These are phyloP conservation scores for Trogon surrucura DNA, from an alignment of 2,113 vertebrate species.

Conservation along the genomic window DNA sequence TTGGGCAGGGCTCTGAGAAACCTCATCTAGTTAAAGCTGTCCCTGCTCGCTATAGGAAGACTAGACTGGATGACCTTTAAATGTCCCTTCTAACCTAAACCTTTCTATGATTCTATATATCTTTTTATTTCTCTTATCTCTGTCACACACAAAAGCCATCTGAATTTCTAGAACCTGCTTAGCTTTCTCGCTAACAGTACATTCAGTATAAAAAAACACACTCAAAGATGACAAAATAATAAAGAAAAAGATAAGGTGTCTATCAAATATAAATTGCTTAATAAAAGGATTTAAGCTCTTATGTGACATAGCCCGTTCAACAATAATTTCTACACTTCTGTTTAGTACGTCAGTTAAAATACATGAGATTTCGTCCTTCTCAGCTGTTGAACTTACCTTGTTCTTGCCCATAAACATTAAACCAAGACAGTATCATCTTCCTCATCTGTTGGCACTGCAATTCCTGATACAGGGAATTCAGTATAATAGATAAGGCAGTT, in stretches of 20 bases:
- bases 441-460: background rate
- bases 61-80: too few species aligned
- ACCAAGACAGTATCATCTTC: background rate
- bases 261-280: background rate
- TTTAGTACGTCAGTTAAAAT: background rate
- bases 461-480: background rate
- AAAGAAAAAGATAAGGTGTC: accelerated
- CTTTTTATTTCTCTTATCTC: background rate
- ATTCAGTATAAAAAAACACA: background rate
- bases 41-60: too few species aligned
- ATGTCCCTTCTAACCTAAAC: too few species aligned
- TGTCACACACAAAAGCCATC: background rate
- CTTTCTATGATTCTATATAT: background rate
- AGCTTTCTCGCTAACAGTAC: background rate
- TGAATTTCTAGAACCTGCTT: background rate
- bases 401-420: background rate
- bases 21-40: too few species aligned
- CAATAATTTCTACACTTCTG: background rate
- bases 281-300: background rate
- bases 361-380: background rate
- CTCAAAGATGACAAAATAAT: background rate
- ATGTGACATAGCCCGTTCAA: background rate
- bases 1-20: too few species aligned
- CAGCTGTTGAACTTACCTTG: background rate
- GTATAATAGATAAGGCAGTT: background rate